phyloP scores from a whole-genome alignment of 2,888 invertebrate species.

The Apodemia hepburni region DNA sequence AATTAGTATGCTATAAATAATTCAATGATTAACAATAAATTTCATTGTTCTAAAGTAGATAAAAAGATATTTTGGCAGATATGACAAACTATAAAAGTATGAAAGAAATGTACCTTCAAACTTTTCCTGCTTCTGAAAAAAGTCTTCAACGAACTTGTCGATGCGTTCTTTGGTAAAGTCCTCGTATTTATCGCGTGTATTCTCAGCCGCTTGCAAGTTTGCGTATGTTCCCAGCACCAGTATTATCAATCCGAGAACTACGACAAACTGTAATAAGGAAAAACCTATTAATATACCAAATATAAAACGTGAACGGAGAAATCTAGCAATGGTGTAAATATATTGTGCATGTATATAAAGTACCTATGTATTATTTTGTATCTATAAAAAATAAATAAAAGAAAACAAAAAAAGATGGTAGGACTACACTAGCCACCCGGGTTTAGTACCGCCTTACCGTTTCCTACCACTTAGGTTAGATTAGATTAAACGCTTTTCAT shows the following conservation, averaged over 20 bases:
- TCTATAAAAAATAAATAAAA: too few relatives aligned
- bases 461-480: too few relatives aligned
- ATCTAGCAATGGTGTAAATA: too few relatives aligned
- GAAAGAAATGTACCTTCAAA: slow-evolving; percentile 39
- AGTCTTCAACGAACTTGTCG: slow-evolving; percentile 67
- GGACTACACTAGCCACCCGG: too few relatives aligned
- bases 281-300: neutral
- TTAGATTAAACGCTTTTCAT: too few relatives aligned
- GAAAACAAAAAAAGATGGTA: too few relatives aligned
- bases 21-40: too few relatives aligned
- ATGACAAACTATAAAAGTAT: neutral
- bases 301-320: neutral
- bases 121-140: slow-evolving; percentile 58
- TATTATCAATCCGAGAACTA: slow-evolving; percentile 91
- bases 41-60: too few relatives aligned
- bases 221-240: slow-evolving; percentile 95
- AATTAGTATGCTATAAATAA: too few relatives aligned
- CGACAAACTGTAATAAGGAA: slow-evolving; percentile 80
- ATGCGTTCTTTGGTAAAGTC: slow-evolving; percentile 64
- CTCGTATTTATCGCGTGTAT: slow-evolving; percentile 53
- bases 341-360: too few relatives aligned
- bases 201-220: slow-evolving; percentile 88
- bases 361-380: too few relatives aligned
- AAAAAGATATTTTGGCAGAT: neutral
- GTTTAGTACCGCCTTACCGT: too few relatives aligned